Conservation (phyloP, 2,113 vertebrate genomes). For the Hippocampus guttulatus region DNA sequence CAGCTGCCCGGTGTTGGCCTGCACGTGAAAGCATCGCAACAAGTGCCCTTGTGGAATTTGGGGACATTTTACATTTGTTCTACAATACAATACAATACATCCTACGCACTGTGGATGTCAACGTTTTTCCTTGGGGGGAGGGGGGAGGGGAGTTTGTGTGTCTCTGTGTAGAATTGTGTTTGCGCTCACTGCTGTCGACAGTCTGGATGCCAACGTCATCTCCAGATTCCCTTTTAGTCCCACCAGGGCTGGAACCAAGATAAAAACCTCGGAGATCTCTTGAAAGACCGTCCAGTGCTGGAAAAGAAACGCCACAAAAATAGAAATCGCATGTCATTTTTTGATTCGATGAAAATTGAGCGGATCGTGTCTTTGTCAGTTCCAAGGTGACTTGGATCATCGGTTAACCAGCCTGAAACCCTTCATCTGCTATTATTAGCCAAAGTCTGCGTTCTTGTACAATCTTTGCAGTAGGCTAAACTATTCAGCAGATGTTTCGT, state of each 20-base stretch:
- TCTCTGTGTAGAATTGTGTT: background rate
- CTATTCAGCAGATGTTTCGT: no score
- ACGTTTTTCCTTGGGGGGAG: background rate
- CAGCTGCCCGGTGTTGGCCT: constrained; percentile 94
- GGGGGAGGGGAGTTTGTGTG: background rate
- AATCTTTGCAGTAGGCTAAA: background rate
- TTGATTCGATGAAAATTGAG: background rate
- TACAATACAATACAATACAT: no score
- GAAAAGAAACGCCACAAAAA: background rate
- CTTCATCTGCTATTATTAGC: background rate
- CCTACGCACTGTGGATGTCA: background rate
- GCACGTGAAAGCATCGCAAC: background rate
- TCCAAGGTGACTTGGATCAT: background rate
- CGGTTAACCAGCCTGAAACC: no score
- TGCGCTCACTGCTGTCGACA: constrained; percentile 87
- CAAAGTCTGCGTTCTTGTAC: background rate
- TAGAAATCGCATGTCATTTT: background rate
- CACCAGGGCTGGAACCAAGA: constrained; percentile 89
- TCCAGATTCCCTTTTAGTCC: constrained; percentile 97
- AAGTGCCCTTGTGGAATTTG: background rate
- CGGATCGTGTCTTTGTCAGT: background rate
- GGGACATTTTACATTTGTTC: background rate
- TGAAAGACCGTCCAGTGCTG: constrained; percentile 94
- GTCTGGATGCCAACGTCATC: constrained; percentile 93
- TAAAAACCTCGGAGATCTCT: constrained; percentile 87